Conservation (phyloP, 2,113 vertebrate genomes). For the Electrona antarctica region DNA sequence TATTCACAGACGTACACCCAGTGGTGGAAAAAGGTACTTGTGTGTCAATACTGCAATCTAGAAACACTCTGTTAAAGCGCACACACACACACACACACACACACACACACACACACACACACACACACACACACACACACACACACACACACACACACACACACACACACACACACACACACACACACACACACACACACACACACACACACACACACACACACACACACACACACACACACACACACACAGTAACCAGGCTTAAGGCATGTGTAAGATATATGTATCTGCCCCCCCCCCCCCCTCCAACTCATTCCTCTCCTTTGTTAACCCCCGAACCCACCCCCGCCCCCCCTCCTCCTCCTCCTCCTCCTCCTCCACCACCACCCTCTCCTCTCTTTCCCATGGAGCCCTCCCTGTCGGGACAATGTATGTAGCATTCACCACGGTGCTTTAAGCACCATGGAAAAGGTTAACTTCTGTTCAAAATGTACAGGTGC, state of each 20-base stretch:
- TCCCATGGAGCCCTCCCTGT: slow-evolving; percentile 6
- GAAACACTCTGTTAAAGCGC: no score
- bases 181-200: no score
- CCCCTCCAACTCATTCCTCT: slow-evolving; percentile 3
- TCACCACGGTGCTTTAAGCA: slow-evolving; percentile 56
- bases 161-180: no score
- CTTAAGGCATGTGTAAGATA: neutral
- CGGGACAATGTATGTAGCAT: slow-evolving; percentile 68
- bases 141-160: no score
- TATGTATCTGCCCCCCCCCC: slow-evolving; percentile 27
- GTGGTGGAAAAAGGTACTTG: no score
- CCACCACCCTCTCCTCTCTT: slow-evolving; percentile 9
- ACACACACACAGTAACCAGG: neutral
- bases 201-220: no score
- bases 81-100: no score
- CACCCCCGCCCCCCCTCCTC: neutral
- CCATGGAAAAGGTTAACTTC: slow-evolving; percentile 62
- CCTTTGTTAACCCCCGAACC: slow-evolving; percentile 10
- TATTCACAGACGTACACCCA: no score
- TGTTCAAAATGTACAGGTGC: neutral
- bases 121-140: no score
- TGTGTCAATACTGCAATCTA: no score
- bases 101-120: no score
- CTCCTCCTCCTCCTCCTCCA: slow-evolving; percentile 15
- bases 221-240: no score